Evolutionary conservation across 2,797 vertebrate genomes (phyloP).

Genomic region (Neomorphus geoffroyi): DNA sequence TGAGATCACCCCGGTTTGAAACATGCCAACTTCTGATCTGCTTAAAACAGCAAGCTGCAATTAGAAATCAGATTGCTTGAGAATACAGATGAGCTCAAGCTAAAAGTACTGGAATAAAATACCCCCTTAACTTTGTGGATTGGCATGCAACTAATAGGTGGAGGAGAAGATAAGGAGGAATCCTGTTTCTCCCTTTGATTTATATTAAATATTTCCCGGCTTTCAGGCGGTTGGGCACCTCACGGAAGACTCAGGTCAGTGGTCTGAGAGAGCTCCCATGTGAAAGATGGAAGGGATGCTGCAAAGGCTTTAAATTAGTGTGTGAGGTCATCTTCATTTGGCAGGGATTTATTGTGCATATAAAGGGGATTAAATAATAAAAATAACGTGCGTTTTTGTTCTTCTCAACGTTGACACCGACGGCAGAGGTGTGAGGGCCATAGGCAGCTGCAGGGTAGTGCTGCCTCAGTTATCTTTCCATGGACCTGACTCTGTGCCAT

Average conservation of each 20-base stretch:
- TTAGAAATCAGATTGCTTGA: neutral
- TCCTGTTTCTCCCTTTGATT: neutral
- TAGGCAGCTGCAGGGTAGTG: neutral
- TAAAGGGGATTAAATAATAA: neutral
- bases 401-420: neutral
- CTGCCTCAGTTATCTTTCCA: neutral
- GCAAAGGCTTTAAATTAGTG: neutral
- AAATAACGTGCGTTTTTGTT: neutral
- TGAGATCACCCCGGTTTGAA: conserved; percentile 47
- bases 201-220: neutral
- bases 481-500: conserved; percentile 36
- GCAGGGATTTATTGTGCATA: neutral
- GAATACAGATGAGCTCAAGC: neutral
- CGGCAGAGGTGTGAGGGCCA: neutral
- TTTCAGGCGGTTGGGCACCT: neutral
- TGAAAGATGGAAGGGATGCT: neutral
- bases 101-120: neutral
- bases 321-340: neutral
- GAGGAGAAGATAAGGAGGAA: neutral
- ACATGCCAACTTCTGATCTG: conserved; percentile 6
- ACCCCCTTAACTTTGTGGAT: neutral
- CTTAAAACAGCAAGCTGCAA: conserved; percentile 25
- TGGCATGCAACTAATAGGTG: neutral
- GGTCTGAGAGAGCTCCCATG: neutral
- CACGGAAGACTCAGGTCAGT: neutral